Percentiles rank a stretch among this genome's conserved stretches.
Evolutionary conservation across 2,797 vertebrate species (phyloP).

Genomic region (Eulemur albifrons): DNA sequence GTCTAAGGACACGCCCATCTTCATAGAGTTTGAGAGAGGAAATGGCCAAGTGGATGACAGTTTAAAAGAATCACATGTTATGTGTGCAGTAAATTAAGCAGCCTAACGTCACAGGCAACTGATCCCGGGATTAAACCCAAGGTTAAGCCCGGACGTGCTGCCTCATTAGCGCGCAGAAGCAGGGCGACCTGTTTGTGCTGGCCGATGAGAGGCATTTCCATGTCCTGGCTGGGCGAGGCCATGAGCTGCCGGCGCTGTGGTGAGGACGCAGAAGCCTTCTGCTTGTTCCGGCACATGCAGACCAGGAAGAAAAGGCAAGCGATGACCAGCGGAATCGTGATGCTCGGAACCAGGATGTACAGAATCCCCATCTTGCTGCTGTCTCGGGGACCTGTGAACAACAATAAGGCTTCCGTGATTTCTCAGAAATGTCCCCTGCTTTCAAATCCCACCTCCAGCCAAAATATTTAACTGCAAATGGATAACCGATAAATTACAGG

Average conservation of each 20-base stretch:
- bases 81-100: not conserved
- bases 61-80: not conserved
- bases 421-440: not conserved
- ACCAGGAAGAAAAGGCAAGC: conserved; percentile 98
- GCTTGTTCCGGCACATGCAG: conserved; percentile 97
- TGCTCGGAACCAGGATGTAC: conserved; percentile 95
- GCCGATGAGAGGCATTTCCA: conserved; percentile 94
- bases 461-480: not conserved
- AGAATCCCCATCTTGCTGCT: conserved; percentile 95
- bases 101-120: fast-evolving
- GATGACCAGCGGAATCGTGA: conserved; percentile 94
- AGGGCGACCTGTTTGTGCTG: conserved; percentile 93
- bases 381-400: conserved; percentile 88
- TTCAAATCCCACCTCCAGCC: not conserved
- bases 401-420: not conserved
- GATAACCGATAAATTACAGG: not conserved
- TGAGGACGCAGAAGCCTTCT: conserved; percentile 89
- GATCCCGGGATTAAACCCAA: not conserved
- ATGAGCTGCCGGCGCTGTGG: conserved; percentile 91
- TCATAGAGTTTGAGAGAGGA: not conserved
- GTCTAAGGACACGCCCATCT: not conserved
- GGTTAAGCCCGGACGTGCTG: not conserved
- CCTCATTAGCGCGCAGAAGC: fast-evolving
- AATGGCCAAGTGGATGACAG: fast-evolving
- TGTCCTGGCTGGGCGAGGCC: conserved; percentile 92